These are phyloP conservation scores for Hydrolagus colliei DNA, from an alignment of 2,797 vertebrate species.

Conservation along the genomic window DNA sequence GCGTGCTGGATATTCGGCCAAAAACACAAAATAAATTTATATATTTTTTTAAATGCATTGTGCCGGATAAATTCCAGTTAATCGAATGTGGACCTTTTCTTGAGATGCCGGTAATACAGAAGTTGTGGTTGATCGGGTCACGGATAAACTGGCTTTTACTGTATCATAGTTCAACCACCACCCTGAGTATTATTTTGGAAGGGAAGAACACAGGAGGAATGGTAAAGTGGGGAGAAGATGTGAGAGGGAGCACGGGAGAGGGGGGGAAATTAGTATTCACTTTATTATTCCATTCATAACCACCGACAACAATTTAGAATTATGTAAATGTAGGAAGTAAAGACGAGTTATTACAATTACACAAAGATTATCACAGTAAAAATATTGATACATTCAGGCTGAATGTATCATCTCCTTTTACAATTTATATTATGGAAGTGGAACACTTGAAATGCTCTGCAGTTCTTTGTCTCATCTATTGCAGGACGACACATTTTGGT, in stretches of 20 bases:
- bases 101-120: too few species aligned
- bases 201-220: too few species aligned
- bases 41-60: too few species aligned
- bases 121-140: too few species aligned
- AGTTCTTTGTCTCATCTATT: not conserved
- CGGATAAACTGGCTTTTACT: too few species aligned
- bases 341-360: not conserved
- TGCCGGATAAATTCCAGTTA: too few species aligned
- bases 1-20: too few species aligned
- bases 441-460: not conserved
- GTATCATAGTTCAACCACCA: constrained; percentile 9
- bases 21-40: too few species aligned
- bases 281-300: not conserved
- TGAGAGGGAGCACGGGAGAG: too few species aligned
- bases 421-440: not conserved
- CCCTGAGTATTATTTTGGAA: not conserved
- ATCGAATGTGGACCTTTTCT: too few species aligned
- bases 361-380: not conserved
- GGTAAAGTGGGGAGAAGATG: too few species aligned
- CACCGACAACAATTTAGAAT: not conserved
- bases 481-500: too few species aligned
- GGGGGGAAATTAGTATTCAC: not conserved
- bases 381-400: not conserved
- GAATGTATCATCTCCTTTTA: not conserved
- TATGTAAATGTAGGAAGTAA: not conserved